These are phyloP conservation scores for Gambelia wislizenii DNA, from an alignment of 2,797 vertebrate species.

Conservation along the genomic window DNA sequence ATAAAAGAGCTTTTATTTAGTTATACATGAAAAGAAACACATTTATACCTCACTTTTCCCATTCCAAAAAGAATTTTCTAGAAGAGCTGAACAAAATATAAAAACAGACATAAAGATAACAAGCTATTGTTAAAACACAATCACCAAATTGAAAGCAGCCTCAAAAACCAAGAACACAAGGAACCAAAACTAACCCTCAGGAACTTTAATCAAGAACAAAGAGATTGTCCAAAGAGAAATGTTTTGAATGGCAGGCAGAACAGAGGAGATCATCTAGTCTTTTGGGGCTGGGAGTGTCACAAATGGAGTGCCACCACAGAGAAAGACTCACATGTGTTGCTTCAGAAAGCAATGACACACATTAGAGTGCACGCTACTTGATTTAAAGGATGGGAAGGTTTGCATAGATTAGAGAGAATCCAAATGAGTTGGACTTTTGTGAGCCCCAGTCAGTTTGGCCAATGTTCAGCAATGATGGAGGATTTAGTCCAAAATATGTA, in stretches of 20 bases:
- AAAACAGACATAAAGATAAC: neutral
- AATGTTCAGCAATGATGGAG: too few species aligned
- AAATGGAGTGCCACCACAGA: too few species aligned
- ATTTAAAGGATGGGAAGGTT: too few species aligned
- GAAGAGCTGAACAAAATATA: neutral
- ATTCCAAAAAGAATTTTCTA: neutral
- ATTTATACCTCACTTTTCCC: neutral
- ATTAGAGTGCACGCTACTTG: too few species aligned
- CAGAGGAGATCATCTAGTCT: neutral
- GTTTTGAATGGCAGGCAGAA: neutral
- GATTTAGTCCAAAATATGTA: too few species aligned
- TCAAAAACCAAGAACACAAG: neutral
- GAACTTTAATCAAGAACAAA: neutral
- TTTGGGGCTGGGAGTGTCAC: neutral
- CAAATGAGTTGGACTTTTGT: too few species aligned
- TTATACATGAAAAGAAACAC: neutral
- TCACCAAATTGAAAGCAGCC: neutral
- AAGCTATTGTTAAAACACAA: neutral
- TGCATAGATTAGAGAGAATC: too few species aligned
- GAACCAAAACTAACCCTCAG: neutral
- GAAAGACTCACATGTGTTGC: neutral
- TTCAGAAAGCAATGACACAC: neutral
- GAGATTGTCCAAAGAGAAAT: neutral
- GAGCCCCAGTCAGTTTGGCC: too few species aligned
- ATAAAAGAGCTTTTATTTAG: neutral